Base-by-base conservation (phyloP, 2,113 vertebrate genomes). In the Nematolebias whitei region DNA sequence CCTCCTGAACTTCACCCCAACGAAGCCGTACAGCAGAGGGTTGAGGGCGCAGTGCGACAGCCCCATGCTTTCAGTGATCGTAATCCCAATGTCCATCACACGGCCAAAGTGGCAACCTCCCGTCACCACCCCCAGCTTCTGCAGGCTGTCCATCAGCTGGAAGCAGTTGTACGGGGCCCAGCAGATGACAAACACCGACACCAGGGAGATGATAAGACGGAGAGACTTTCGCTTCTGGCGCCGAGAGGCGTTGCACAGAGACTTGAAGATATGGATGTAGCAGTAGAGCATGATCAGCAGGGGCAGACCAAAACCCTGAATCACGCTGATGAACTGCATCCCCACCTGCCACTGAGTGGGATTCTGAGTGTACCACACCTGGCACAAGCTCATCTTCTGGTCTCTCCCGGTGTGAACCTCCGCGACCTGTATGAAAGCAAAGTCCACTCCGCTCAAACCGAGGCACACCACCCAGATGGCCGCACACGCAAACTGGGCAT, bases 11-110 rank as follows among this genome's bases (percentile, higher is more conserved):
- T 93, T 94, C 19, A 92, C 87, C 0, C 94, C 94, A 5, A 93
- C 90, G 7, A 95, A 92, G 14, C 93, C 92, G 0, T 95, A 95
- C 14, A 95, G 89, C 56, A 95, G 67, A 7, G 94, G 94, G 83
- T 95, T 95, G 12, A 95, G 80, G 59, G 94, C 94, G 29, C 92
- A 94, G 68, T 95, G 94, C 2, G 88, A 75, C 44, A 95, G 80
- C 2, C 93, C 94, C 56, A 95, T 0, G 15, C 88, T 92, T 53
- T 93, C 87, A 0, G 93, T 90, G 55, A 94, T 63, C 57, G 91
- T 0, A 39, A 83, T 86, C 19, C 92, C 91, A 0, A 89, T 66
- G 71, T 95, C 94, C 53, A 95, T 8, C 1, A 70, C 74, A 0
- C 24, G 63, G 41, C 86, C 83, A 26, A 91, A 72, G 0, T 23